Percentiles rank a stretch among this genome's conserved stretches.
These are phyloP conservation scores for Lanius ludovicianus DNA, from an alignment of 2,113 vertebrate genomes.

Conservation along the genomic window DNA sequence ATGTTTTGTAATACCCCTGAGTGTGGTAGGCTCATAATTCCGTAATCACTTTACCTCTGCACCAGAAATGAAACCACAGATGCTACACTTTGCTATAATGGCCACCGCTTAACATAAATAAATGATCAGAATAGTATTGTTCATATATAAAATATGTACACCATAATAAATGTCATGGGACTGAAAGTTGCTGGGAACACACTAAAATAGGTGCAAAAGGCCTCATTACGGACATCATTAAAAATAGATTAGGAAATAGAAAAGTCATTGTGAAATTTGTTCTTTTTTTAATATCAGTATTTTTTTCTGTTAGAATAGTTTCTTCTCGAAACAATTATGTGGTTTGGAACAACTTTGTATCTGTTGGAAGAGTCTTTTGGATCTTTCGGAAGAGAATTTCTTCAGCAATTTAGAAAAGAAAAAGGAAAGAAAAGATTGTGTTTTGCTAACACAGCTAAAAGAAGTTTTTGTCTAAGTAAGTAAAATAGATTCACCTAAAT, in stretches of 20 bases:
- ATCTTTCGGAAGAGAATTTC: neutral
- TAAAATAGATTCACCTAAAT: neutral
- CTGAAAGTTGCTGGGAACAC: neutral
- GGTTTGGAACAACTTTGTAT: neutral
- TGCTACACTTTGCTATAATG: constrained; percentile 57
- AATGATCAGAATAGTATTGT: constrained; percentile 66
- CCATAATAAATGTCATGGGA: neutral
- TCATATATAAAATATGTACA: constrained; percentile 35
- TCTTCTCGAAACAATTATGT: neutral
- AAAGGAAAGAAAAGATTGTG: neutral
- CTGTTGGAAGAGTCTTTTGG: neutral
- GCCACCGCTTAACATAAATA: constrained; percentile 66
- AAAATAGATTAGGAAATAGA: neutral
- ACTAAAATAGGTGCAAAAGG: neutral
- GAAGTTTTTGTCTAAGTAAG: neutral
- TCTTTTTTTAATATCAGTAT: neutral
- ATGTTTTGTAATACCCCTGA: constrained; percentile 70
- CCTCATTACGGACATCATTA: constrained; percentile 3
- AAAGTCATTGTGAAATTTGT: neutral
- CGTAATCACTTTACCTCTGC: constrained; percentile 66
- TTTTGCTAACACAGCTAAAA: neutral
- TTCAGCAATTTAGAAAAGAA: neutral
- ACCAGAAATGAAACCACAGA: constrained; percentile 70
- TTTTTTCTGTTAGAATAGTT: neutral
- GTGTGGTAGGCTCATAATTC: constrained; percentile 55